Evolutionary conservation across 2,888 invertebrate genomes (phyloP), one percentile per base, ranked within the genome.

Genomic region (Vannuccia rotundouncinata): DNA sequence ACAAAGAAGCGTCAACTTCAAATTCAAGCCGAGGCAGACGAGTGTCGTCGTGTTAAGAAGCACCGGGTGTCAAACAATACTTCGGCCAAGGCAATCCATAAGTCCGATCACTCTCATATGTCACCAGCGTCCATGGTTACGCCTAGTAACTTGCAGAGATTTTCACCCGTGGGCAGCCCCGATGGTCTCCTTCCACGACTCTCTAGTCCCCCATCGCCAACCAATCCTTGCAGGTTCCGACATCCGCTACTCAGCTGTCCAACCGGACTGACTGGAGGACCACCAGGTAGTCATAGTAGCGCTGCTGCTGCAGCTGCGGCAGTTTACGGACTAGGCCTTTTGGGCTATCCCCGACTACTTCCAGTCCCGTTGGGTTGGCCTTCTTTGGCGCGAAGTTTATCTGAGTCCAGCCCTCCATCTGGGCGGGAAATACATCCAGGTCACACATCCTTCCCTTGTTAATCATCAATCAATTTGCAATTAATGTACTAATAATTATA

Each of bases 1-100:
- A 80, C 80, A 17, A 80, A 80, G 59, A 80, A 80, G 59, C 81
- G 80, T 10, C 80, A 80, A 31, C 13, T 81, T n/a, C 79, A 80
- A 59, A 29, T 79, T 25, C n/a, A 45, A 78, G 2, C 79, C 29
- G 79, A 79, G 30, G 78, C 5, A 0, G 80, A 79, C n/a, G 77
- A 77, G 45, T 45, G 45, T 45, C 45, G 45, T 17, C 45, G 45
- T 10, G 45, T 45, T 5, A 45, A 45, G 17, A 45, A 45, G 45
- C 45, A 5, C 5, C 45, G 17, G 10, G 10, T 10, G 45, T 45
- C 45, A 10, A 5, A 5, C 5, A 5, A 5, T 45, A 45, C 45
- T 45, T 45, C 45, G 5, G 45, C 10, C 45, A 5, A 5, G 17
- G 45, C 45, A 17, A 17, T 5, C 5, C 5, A 5, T 10, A 17